Conservation (phyloP, 2,113 vertebrate genomes). For the Charina bottae region DNA sequence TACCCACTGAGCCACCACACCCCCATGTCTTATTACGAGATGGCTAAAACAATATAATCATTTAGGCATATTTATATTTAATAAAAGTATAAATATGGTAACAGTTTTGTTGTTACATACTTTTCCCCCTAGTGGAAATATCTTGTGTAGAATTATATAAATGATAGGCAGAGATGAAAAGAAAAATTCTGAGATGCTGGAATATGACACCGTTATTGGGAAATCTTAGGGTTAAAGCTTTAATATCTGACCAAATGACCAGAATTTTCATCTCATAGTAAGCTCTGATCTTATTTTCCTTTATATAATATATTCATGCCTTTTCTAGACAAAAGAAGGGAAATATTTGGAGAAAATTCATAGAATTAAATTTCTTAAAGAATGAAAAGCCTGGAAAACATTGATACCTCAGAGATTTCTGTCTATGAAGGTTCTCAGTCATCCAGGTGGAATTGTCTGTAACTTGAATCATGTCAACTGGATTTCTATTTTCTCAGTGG, state of each 20-base stretch:
- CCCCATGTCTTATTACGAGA: neutral
- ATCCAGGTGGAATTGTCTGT: too few relatives aligned
- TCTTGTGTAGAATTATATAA: neutral
- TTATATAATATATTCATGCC: neutral
- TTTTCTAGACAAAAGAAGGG: neutral
- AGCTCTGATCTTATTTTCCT: neutral
- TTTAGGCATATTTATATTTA: neutral
- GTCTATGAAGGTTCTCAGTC: too few relatives aligned
- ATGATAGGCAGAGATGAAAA: neutral
- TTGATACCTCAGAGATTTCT: conserved; percentile 3
- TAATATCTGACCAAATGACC: neutral
- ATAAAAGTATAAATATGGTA: neutral
- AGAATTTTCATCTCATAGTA: neutral
- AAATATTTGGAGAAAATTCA: conserved; percentile 6
- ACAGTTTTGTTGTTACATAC: neutral
- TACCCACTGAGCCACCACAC: too few relatives aligned
- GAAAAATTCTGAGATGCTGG: neutral
- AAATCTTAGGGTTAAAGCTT: neutral
- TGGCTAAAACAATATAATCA: rapidly evolving
- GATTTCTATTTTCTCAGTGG: too few relatives aligned
- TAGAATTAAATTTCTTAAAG: conserved; percentile 3
- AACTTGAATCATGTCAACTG: too few relatives aligned
- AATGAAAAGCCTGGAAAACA: conserved; percentile 4
- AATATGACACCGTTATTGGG: neutral
- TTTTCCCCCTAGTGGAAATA: neutral